phyloP scores from a whole-genome alignment of 2,888 invertebrate species.

The Spicauda simplicius region DNA sequence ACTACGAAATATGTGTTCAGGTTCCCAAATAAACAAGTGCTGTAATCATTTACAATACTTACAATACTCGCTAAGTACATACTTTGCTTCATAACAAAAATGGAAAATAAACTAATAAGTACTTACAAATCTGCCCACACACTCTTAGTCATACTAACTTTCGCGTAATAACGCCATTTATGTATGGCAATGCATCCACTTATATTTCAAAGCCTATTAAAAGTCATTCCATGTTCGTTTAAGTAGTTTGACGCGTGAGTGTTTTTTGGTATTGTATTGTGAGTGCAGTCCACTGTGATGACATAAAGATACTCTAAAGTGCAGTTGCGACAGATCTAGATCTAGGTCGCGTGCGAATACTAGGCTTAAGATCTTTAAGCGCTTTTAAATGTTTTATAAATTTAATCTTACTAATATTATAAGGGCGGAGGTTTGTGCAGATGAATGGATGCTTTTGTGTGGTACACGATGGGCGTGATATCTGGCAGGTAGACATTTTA shows the following conservation, averaged over 20 bases:
- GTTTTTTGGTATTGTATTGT: constrained; percentile 20
- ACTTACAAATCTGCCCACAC: not conserved
- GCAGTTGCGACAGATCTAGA: constrained; percentile 29
- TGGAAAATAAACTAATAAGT: not conserved
- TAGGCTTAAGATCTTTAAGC: not conserved
- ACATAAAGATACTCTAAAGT: constrained; percentile 33
- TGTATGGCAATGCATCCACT: constrained; percentile 11
- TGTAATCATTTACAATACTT: no score
- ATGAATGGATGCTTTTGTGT: no score
- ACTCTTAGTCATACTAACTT: constrained; percentile 9
- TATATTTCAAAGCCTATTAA: constrained; percentile 17
- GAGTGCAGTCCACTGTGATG: constrained; percentile 17
- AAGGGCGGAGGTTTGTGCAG: no score
- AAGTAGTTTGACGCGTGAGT: constrained; percentile 14
- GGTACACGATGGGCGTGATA: no score
- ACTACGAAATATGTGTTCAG: no score
- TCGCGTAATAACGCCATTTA: constrained; percentile 15
- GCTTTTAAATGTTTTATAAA: no score
- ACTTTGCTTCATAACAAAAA: no score
- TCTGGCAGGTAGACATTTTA: no score
- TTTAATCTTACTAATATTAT: no score
- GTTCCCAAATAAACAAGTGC: no score
- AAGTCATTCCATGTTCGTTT: constrained; percentile 19
- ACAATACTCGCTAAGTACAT: no score
- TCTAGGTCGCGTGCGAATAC: constrained; percentile 24